Base-by-base conservation (phyloP, 2,113 vertebrate genomes). In the Actenoides lindsayi region DNA sequence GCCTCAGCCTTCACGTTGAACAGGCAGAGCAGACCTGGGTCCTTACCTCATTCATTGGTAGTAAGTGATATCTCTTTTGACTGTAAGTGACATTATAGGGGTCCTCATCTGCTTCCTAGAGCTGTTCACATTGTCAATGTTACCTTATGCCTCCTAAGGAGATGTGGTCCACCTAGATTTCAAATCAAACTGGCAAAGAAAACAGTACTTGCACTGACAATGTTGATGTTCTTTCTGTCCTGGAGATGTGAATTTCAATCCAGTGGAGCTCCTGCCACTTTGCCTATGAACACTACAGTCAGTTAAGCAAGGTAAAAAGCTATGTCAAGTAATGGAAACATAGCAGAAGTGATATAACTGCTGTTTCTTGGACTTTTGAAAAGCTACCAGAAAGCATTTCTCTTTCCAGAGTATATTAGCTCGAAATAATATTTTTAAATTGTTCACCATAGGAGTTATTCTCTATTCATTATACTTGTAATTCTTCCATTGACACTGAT, bases 1-100 rank as follows among this genome's bases (percentile, higher is more conserved):
- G 17, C 62, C 42, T 86, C n/a, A 5, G 7, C 17, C 17, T 54
- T 17, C 0, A 1, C 0, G 0, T 5, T 11, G 12, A 60, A 63
- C 19, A 69, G 24, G 18, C 78, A 60, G 50, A 53, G 41, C 16
- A 69, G 68, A 17, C 11, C 4, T 20, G 10, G 4, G 8, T 81
- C 16, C 53, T 77, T 39, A 44, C 5, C 4, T 7, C 12, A 5
- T 62, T 37, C 31, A 11, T 2, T 37, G 59, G 16, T 30, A 62
- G 15, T 16, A 51, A 56, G 28, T 11, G 42, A 33, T 71, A 19
- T 28, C 31, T 90, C 46, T 86, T 91, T 46, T 46, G 44, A n/a
- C 27, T 70, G 31, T 41, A 62, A 89, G 62, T 41, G 11, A 77
- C 56, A 70, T 62, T 46, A 13, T 2, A 67, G 20, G 24, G 2